A percentile compares a stretch with the other conserved stretches of the same genome.
Conservation (phyloP, 53 echinoderm and acorn worm genomes). For the Echinometra lucunter region DNA sequence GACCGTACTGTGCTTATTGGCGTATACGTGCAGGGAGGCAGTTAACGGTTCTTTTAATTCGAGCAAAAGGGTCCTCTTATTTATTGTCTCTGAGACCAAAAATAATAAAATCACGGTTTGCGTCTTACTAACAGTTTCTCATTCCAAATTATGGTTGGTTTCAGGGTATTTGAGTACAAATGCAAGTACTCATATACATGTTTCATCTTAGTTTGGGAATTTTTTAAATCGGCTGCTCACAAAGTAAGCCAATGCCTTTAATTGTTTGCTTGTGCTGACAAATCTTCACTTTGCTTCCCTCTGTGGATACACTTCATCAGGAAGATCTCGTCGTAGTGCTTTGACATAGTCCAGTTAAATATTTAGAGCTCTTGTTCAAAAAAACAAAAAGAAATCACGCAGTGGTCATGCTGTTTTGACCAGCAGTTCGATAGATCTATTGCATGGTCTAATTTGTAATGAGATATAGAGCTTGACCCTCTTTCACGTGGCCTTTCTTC, state of each 20-base stretch:
- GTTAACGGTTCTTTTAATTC: too few species aligned
- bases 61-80: too few species aligned
- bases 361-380: slow-evolving; percentile 16
- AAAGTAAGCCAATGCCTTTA: background rate
- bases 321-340: background rate
- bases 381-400: background rate
- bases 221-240: too few species aligned
- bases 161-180: too few species aligned
- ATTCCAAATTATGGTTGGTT: too few species aligned
- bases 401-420: slow-evolving; percentile 45
- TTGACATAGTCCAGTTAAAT: slow-evolving; percentile 19
- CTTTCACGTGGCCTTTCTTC: background rate
- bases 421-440: background rate
- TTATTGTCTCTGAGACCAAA: too few species aligned
- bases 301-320: background rate
- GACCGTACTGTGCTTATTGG: too few species aligned
- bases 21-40: too few species aligned
- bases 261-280: background rate
- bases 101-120: too few species aligned
- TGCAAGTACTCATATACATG: too few species aligned
- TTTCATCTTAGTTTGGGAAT: too few species aligned
- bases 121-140: too few species aligned
- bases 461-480: slow-evolving; percentile 2
- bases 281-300: background rate
- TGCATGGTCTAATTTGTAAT: slow-evolving; percentile 36